phyloP scores from a whole-genome alignment of 2,113 vertebrate genomes.

The Caloenas nicobarica region DNA sequence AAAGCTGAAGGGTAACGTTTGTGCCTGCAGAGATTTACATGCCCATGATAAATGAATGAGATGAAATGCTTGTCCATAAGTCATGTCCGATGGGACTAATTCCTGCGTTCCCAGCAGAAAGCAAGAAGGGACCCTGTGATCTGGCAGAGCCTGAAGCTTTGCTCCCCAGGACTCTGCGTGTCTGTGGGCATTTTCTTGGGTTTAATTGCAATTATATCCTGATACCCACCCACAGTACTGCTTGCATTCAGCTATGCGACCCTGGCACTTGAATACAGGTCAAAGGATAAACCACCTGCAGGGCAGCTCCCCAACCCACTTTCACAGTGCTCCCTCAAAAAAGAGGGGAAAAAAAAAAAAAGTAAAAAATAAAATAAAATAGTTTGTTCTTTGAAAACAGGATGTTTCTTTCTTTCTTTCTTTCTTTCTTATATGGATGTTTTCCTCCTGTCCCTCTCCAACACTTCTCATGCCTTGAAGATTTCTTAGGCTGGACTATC shows the following conservation, averaged over 20 bases:
- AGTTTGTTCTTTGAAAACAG: background rate
- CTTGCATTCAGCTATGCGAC: background rate
- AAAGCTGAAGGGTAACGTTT: background rate
- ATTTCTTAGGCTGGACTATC: background rate
- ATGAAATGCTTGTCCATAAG: background rate
- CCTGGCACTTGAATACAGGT: fast-evolving
- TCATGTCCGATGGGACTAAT: background rate
- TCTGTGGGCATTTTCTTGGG: background rate
- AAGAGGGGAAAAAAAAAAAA: background rate
- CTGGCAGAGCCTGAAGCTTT: background rate
- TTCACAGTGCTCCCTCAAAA: too few relatives aligned
- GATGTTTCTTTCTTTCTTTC: background rate
- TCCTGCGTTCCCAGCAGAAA: background rate
- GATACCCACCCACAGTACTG: too few relatives aligned
- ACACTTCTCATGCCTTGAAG: background rate
- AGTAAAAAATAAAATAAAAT: background rate
- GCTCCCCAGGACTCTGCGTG: background rate
- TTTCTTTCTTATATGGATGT: background rate
- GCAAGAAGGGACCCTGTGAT: background rate
- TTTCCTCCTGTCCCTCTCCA: background rate
- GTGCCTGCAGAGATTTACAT: background rate
- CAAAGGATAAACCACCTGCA: background rate
- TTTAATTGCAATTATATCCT: background rate
- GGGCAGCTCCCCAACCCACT: background rate
- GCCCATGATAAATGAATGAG: background rate